Conservation (phyloP, 1,140 invertebrate species). For the Semibalanus balanoides region DNA sequence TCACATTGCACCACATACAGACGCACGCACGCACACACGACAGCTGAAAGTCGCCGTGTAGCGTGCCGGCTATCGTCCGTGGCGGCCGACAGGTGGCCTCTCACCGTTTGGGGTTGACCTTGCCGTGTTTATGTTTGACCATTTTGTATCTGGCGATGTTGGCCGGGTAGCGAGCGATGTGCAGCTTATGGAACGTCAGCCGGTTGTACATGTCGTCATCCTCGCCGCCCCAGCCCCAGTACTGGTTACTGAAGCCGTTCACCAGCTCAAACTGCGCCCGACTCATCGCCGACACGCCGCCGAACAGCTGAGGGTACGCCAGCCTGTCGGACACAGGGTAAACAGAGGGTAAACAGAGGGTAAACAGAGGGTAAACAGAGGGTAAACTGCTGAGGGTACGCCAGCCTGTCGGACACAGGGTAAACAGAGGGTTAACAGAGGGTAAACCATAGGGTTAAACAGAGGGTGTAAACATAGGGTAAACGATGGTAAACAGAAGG, state of each 20-base stretch:
- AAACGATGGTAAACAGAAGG: too few relatives aligned
- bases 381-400: slow-evolving; percentile 6
- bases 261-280: slow-evolving; percentile 52
- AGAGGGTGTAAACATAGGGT: too few relatives aligned
- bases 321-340: slow-evolving; percentile 11
- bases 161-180: slow-evolving; percentile 56
- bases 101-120: slow-evolving; percentile 6
- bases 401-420: slow-evolving; percentile 43
- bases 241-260: slow-evolving; percentile 33
- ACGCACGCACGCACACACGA: too few relatives aligned
- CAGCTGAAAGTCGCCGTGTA: too few relatives aligned
- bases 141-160: slow-evolving; percentile 79
- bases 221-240: slow-evolving; percentile 35
- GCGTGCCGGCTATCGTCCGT: too few relatives aligned
- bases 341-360: too few relatives aligned
- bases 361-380: not conserved
- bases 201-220: slow-evolving; percentile 31
- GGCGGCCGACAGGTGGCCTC: too few relatives aligned
- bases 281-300: slow-evolving; percentile 72
- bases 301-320: slow-evolving; percentile 25
- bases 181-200: slow-evolving; percentile 14
- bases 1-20: too few relatives aligned
- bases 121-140: slow-evolving; percentile 52
- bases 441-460: too few relatives aligned
- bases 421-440: too few relatives aligned